Percentiles rank a stretch among this genome's conserved stretches.
Evolutionary conservation across 2,113 vertebrate species (phyloP).

Genomic region (Centropus unirufus): DNA sequence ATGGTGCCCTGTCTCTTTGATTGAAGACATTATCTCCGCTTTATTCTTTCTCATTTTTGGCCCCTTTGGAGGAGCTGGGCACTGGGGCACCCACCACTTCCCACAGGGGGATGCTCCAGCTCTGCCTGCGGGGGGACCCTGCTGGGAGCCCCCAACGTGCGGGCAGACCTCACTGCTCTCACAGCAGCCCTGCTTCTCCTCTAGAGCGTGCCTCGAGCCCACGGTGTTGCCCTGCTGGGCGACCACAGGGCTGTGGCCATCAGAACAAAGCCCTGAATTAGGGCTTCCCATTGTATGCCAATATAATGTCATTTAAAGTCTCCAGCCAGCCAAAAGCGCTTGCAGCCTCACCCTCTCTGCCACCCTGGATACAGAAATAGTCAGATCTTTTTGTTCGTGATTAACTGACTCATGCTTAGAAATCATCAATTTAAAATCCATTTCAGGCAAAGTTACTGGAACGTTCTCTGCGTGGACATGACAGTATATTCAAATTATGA

Average conservation of each 20-base stretch:
- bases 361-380: constrained; percentile 52
- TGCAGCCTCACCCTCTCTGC: neutral
- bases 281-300: neutral
- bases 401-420: constrained; percentile 59
- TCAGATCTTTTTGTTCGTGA: constrained; percentile 45
- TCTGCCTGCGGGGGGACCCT: neutral
- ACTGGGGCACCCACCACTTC: neutral
- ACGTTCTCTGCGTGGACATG: constrained; percentile 16
- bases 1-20: neutral
- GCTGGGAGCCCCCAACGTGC: neutral
- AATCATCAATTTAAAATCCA: constrained; percentile 65
- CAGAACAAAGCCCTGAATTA: constrained; percentile 28
- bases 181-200: neutral
- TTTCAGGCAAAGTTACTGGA: constrained; percentile 54
- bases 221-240: accelerated
- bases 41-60: accelerated
- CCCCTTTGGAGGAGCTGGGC: accelerated
- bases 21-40: neutral
- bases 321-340: constrained; percentile 21
- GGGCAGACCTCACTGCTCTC: neutral
- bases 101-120: neutral
- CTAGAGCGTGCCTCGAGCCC: neutral
- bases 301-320: neutral
- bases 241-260: accelerated
- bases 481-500: constrained; percentile 32